phyloP scores from a whole-genome alignment of 1,140 invertebrate genomes.

The Harlomillsia oculata region DNA sequence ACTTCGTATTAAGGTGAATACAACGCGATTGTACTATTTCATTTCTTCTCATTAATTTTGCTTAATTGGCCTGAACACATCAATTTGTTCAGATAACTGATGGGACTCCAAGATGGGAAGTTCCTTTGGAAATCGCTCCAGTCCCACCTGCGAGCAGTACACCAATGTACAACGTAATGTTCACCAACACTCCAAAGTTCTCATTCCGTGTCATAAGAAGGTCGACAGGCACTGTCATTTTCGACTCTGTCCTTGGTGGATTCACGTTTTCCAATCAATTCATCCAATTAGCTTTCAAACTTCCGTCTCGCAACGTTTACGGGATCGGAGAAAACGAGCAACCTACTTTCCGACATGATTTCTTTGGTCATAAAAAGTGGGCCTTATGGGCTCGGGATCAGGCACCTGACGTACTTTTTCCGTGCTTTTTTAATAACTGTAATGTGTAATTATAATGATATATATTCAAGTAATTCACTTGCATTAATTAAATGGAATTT shows the following conservation, averaged over 20 bases:
- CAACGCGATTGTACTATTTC: not conserved
- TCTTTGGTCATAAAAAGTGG: slow-evolving; percentile 11
- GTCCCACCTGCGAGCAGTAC: slow-evolving; percentile 5
- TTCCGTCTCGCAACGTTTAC: slow-evolving; percentile 49
- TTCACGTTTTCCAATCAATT: slow-evolving; percentile 69
- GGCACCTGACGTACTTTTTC: slow-evolving; percentile 9
- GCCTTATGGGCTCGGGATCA: slow-evolving; percentile 22
- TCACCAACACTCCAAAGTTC: slow-evolving; percentile 21
- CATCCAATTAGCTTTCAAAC: slow-evolving; percentile 61
- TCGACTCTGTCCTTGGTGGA: slow-evolving; percentile 48
- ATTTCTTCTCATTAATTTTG: not conserved
- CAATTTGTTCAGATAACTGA: slow-evolving; percentile 17
- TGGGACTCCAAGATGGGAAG: slow-evolving; percentile 26
- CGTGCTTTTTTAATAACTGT: not conserved
- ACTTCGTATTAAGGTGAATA: slow-evolving; percentile 27
- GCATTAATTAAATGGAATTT: not conserved
- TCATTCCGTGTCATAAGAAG: slow-evolving; percentile 28
- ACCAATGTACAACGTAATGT: slow-evolving; percentile 20
- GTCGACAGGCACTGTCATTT: slow-evolving; percentile 19
- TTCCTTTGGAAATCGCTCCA: slow-evolving; percentile 24
- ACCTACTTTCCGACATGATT: slow-evolving; percentile 21
- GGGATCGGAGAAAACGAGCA: slow-evolving; percentile 46
- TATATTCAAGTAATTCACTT: not conserved
- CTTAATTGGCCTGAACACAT: not conserved
- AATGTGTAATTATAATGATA: not conserved